phyloP scores from a whole-genome alignment of 2,113 vertebrate species.

The Odontesthes bonariensis region DNA sequence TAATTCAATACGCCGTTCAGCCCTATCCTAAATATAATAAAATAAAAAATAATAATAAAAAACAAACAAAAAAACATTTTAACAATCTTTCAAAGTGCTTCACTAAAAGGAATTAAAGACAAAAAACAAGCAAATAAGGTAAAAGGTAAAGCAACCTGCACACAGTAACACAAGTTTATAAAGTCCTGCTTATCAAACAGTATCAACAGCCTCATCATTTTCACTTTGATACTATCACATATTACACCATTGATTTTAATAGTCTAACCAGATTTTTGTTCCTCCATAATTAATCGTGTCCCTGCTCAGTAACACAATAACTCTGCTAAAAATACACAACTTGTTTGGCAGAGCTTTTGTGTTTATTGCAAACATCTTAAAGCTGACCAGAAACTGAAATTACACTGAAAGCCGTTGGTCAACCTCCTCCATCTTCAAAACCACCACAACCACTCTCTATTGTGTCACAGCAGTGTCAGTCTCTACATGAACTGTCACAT shows the following conservation, averaged over 20 bases:
- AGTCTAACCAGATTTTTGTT: not conserved
- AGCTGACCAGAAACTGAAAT: constrained; percentile 1
- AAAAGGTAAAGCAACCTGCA: too few species aligned
- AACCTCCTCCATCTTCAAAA: not conserved
- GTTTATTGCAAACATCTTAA: constrained; percentile 11
- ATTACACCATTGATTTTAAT: not conserved
- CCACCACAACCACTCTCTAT: constrained; percentile 12
- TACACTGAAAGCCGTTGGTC: constrained; percentile 14
- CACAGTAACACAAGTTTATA: not conserved
- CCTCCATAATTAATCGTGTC: not conserved
- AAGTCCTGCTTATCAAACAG: too few species aligned
- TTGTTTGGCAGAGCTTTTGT: not conserved
- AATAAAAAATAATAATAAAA: too few species aligned
- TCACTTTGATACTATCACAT: not conserved
- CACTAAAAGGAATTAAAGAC: too few species aligned
- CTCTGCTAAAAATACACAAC: not conserved
- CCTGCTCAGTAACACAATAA: not conserved
- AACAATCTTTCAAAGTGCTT: too few species aligned
- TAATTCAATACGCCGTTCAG: too few species aligned
- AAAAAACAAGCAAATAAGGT: too few species aligned
- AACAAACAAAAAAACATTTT: too few species aligned
- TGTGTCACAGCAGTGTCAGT: constrained; percentile 32
- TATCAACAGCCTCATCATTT: too few species aligned
- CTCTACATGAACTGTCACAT: constrained; percentile 48
- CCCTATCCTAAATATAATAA: too few species aligned